phyloP scores from a whole-genome alignment of 1,140 invertebrate genomes.

The Meteorus sp. region DNA sequence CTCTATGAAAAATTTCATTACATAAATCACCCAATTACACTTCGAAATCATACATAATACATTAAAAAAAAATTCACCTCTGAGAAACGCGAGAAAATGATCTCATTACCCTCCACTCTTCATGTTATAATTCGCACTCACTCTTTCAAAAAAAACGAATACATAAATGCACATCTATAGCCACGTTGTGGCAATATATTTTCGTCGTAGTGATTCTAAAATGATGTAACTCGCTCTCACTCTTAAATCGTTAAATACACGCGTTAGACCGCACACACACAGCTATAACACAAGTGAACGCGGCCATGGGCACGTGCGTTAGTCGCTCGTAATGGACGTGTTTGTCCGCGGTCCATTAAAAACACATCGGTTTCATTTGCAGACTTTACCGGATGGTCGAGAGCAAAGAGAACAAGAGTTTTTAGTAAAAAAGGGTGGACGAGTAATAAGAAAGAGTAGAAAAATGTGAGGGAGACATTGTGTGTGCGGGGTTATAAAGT shows the following conservation, averaged over 20 bases:
- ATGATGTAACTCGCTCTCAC: too few species aligned
- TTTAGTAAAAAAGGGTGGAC: background rate
- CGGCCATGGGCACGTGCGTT: constrained; percentile 23
- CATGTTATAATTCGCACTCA: background rate
- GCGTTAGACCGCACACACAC: constrained; percentile 21
- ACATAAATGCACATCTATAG: background rate
- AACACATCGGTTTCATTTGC: constrained; percentile 42
- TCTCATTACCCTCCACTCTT: too few species aligned
- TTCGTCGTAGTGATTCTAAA: too few species aligned
- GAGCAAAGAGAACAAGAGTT: too few species aligned
- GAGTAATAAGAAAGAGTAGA: background rate
- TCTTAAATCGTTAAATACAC: constrained; percentile 26
- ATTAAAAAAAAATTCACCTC: too few species aligned
- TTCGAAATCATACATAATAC: too few species aligned
- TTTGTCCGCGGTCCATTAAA: constrained; percentile 46
- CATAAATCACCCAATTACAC: too few species aligned
- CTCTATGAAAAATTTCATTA: too few species aligned
- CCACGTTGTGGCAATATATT: constrained; percentile 30
- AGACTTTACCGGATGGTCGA: constrained; percentile 27
- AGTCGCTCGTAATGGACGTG: constrained; percentile 30
- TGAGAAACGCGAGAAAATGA: too few species aligned
- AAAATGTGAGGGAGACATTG: background rate
- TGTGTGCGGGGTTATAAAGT: too few species aligned
- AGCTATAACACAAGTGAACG: constrained; percentile 7
- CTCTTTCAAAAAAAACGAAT: too few species aligned